Percentiles rank a stretch among this genome's conserved stretches.
These are phyloP conservation scores for Lithophane ornitopus DNA, from an alignment of 2,888 invertebrate genomes.

Conservation along the genomic window DNA sequence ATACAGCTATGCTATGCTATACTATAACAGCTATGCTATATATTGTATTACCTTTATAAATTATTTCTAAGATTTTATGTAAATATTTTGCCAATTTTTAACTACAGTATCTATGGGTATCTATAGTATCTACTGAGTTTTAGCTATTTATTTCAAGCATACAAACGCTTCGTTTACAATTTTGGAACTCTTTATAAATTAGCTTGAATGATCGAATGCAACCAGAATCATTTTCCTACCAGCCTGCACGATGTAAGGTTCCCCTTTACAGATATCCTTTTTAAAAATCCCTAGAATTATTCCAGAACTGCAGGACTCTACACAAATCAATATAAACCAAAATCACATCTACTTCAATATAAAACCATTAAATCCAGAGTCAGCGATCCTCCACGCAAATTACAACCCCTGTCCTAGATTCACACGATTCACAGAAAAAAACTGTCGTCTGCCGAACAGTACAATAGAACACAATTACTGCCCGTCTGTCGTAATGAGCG, in stretches of 20 bases:
- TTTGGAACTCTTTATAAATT: background rate
- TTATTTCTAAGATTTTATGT: too few relatives aligned
- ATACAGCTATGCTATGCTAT: too few relatives aligned
- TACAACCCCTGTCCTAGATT: constrained; percentile 81
- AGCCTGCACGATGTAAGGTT: background rate
- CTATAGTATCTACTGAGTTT: background rate
- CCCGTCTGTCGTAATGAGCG: constrained; percentile 80
- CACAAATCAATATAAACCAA: constrained; percentile 31
- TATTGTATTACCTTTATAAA: too few relatives aligned
- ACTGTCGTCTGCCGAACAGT: constrained; percentile 75
- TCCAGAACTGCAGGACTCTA: background rate
- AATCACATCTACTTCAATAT: constrained; percentile 35
- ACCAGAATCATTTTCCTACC: background rate
- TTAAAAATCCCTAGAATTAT: background rate
- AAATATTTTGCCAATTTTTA: too few relatives aligned
- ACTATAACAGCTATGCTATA: too few relatives aligned
- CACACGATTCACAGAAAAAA: constrained; percentile 86
- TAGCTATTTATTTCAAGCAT: background rate
- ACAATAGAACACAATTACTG: constrained; percentile 88
- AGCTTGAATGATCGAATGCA: too few relatives aligned
- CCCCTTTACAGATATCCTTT: background rate
- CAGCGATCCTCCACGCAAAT: constrained; percentile 77
- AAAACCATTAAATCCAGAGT: constrained; percentile 63
- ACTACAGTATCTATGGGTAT: too few relatives aligned
- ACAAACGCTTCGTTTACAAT: background rate